A percentile compares a stretch with the other conserved stretches of the same genome.
These are phyloP conservation scores for Hydrophis major DNA, from an alignment of 2,797 vertebrate species.

Conservation along the genomic window DNA sequence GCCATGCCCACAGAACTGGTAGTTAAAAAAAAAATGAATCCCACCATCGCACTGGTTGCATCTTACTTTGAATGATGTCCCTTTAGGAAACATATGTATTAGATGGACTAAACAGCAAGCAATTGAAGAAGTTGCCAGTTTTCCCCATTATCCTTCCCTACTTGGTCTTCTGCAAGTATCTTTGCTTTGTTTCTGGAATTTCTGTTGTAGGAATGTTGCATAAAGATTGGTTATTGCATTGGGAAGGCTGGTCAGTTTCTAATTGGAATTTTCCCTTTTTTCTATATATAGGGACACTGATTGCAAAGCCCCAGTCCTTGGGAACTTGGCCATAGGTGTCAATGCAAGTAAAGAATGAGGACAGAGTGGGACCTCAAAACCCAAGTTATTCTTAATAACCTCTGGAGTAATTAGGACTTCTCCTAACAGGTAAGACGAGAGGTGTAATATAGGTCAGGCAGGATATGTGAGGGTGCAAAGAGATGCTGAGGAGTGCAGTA, in stretches of 20 bases:
- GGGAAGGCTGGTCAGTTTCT: not conserved
- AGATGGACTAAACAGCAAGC: not conserved
- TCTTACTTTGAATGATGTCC: not conserved
- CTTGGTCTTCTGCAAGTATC: not conserved
- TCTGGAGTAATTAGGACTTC: not conserved
- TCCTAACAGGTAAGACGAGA: not conserved
- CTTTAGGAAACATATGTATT: not conserved
- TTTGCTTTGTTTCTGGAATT: not conserved
- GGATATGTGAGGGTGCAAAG: not conserved
- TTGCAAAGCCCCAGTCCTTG: not conserved
- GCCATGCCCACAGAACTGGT: no score
- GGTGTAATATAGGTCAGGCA: not conserved
- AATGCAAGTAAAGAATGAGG: not conserved
- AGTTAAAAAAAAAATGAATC: no score
- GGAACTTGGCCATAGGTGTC: not conserved
- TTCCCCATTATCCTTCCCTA: not conserved
- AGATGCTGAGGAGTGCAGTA: not conserved
- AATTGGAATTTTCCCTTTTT: not conserved
- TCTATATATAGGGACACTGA: no score
- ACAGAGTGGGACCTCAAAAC: not conserved
- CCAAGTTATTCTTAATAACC: not conserved
- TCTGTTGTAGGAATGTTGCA: not conserved
- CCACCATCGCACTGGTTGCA: not conserved
- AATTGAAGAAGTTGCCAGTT: not conserved
- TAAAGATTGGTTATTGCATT: not conserved